phyloP scores from a whole-genome alignment of 2,888 invertebrate genomes.

The Xestia ashworthii region DNA sequence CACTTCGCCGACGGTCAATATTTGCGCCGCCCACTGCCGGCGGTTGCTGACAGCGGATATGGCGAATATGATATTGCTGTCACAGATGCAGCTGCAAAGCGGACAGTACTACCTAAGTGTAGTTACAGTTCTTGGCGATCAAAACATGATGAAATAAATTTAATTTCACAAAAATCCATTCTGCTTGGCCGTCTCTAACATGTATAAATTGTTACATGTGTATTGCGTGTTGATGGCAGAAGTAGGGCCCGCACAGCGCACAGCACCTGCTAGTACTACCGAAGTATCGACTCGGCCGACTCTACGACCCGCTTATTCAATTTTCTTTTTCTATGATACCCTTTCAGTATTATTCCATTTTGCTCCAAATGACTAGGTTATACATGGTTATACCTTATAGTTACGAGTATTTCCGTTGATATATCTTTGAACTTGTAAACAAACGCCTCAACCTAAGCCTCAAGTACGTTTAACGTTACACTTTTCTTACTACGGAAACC shows the following conservation, averaged over 20 bases:
- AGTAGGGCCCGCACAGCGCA: neutral
- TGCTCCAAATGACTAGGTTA: neutral
- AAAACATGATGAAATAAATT: neutral
- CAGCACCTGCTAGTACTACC: neutral
- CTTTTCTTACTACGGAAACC: constrained; percentile 4
- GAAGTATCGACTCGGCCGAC: no score
- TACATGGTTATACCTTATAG: no score
- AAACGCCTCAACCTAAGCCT: no score
- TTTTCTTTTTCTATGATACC: neutral
- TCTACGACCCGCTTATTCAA: neutral
- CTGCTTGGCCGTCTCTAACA: neutral
- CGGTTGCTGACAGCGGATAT: neutral
- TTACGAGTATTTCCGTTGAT: no score
- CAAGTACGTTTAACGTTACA: neutral
- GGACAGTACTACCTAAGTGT: neutral
- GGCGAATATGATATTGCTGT: neutral
- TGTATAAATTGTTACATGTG: no score
- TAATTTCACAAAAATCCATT: neutral
- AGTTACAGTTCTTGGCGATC: neutral
- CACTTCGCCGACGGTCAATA: constrained; percentile 38
- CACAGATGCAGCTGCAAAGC: neutral
- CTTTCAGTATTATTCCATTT: neutral
- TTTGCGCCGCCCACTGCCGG: constrained; percentile 11
- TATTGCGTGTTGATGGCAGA: no score
- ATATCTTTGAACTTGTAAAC: neutral